A percentile compares a stretch with the other conserved stretches of the same genome.
Conservation (phyloP, 2,113 vertebrate species). For the Catharus fuscescens region DNA sequence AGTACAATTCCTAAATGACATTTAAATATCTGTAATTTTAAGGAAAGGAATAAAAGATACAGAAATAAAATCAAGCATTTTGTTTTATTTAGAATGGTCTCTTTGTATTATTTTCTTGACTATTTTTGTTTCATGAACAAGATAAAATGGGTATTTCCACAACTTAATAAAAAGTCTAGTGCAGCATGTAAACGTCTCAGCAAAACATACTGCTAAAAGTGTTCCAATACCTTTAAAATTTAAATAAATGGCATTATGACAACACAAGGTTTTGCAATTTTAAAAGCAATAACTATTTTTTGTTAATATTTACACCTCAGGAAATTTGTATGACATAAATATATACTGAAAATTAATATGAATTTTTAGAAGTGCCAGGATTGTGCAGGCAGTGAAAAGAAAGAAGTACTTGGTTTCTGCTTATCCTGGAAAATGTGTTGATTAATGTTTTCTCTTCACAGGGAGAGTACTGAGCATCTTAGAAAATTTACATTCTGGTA, state of each 20-base stretch:
- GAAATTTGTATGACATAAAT: background rate
- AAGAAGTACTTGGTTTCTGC: background rate
- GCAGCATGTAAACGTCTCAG: background rate
- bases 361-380: background rate
- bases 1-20: background rate
- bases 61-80: background rate
- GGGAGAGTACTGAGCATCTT: rapidly evolving
- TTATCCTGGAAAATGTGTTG: background rate
- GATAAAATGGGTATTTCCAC: background rate
- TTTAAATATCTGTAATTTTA: background rate
- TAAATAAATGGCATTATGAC: rapidly evolving
- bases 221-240: background rate
- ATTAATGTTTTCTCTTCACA: background rate
- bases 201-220: background rate
- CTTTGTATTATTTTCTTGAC: background rate
- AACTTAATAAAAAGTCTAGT: background rate
- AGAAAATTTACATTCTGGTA: background rate
- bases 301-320: background rate
- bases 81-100: background rate
- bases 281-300: background rate
- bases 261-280: rapidly evolving
- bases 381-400: background rate
- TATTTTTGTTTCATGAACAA: background rate
- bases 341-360: background rate
- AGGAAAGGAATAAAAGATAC: background rate